phyloP scores from a whole-genome alignment of 2,888 invertebrate species.

The Philonicus albiceps region DNA sequence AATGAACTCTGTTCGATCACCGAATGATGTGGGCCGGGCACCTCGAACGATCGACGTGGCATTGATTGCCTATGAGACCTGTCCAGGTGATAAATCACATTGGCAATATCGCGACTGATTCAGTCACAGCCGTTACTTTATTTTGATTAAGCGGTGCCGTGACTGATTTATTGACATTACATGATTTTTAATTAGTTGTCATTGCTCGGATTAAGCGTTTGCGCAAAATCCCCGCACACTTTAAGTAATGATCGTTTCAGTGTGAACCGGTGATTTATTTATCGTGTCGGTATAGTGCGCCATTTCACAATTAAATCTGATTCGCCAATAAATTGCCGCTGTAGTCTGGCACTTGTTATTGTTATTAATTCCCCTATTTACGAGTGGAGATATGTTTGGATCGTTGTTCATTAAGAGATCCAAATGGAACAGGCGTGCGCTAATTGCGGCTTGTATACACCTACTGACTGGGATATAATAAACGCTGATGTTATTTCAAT shows the following conservation, averaged over 20 bases:
- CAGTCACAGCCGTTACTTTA: conserved; percentile 27
- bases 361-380: conserved; percentile 25
- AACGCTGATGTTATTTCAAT: conserved; percentile 28
- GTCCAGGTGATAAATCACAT: conserved; percentile 19
- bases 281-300: neutral
- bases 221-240: neutral
- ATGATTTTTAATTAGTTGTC: conserved; percentile 41
- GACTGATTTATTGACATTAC: conserved; percentile 42
- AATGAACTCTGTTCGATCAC: neutral
- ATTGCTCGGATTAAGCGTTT: conserved; percentile 31
- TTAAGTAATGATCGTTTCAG: neutral
- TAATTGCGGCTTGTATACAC: conserved; percentile 27
- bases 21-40: conserved; percentile 10
- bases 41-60: neutral
- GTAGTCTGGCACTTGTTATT: neutral
- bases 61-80: conserved; percentile 8
- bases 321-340: conserved; percentile 24
- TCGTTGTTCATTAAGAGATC: conserved; percentile 11
- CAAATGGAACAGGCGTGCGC: conserved; percentile 19
- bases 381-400: conserved; percentile 3
- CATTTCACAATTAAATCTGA: conserved; percentile 28
- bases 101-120: conserved; percentile 14
- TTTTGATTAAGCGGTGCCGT: conserved; percentile 21
- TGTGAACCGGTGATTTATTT: conserved; percentile 19
- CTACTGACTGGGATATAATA: conserved; percentile 1